phyloP scores from a whole-genome alignment of 2,113 vertebrate species.

The Melanotaenia duboulayi region DNA sequence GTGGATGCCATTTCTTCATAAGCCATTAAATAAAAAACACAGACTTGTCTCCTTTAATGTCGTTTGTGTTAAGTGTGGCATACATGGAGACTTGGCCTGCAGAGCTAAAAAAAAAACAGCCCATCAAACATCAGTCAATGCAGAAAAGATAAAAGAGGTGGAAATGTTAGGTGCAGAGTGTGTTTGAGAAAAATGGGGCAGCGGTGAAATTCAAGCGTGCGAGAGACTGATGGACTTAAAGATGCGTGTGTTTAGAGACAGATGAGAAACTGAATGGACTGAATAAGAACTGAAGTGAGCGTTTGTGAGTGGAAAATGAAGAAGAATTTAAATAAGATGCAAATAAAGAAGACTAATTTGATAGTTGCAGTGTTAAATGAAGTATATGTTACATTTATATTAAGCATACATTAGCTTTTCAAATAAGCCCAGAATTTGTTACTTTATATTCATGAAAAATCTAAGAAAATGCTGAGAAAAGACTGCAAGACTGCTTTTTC shows the following conservation, averaged over 20 bases:
- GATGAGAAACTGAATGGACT: constrained; percentile 24
- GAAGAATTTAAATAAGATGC: neutral
- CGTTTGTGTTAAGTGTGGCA: constrained; percentile 6
- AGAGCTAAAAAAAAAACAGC: constrained; percentile 18
- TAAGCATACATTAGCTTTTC: too few species aligned
- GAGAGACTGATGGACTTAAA: constrained; percentile 38
- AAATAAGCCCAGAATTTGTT: too few species aligned
- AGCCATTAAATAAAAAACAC: constrained; percentile 16
- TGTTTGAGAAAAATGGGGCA: constrained; percentile 34
- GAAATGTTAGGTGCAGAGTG: constrained; percentile 6
- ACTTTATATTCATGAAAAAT: too few species aligned
- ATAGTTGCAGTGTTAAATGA: too few species aligned
- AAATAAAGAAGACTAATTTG: neutral
- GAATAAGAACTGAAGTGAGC: constrained; percentile 11
- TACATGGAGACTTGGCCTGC: constrained; percentile 3
- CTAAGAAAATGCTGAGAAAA: neutral
- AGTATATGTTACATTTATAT: too few species aligned
- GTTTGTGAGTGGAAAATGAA: neutral
- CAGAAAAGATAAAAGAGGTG: constrained; percentile 43
- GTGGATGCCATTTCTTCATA: constrained; percentile 4
- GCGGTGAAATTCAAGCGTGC: constrained; percentile 43
- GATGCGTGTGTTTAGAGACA: constrained; percentile 26
- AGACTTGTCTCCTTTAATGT: constrained; percentile 10
- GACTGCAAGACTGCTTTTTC: neutral
- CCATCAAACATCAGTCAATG: constrained; percentile 33